Evolutionary conservation across 2,888 invertebrate genomes (phyloP).

Genomic region (Luperina testacea): DNA sequence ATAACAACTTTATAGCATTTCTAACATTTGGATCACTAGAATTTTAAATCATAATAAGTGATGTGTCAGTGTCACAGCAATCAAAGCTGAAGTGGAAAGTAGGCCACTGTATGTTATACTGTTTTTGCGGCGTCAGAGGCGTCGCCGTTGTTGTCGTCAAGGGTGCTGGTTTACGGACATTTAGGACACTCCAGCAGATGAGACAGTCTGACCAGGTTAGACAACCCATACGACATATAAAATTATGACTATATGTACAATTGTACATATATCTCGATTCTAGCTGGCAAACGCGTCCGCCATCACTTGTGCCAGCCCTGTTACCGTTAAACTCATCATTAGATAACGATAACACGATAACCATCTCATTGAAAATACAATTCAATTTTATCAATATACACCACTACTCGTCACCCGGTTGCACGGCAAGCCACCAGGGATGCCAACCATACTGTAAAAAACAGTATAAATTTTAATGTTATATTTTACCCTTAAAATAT

Average conservation of each 20-base stretch:
- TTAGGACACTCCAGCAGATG: background rate
- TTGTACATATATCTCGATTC: background rate
- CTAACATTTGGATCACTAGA: no score
- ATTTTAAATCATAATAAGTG: no score
- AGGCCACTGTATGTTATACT: background rate
- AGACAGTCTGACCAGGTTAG: background rate
- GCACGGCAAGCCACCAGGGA: constrained; percentile 33
- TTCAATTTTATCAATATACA: constrained; percentile 40
- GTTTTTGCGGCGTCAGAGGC: background rate
- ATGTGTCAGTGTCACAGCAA: no score
- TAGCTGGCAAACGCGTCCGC: background rate
- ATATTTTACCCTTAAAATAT: background rate
- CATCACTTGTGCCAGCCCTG: background rate
- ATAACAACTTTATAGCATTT: no score
- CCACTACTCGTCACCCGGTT: constrained; percentile 10
- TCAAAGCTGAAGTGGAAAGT: no score
- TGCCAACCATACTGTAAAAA: background rate
- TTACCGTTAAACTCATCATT: constrained; percentile 23
- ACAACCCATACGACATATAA: background rate
- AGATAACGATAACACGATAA: constrained; percentile 21
- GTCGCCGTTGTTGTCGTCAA: background rate
- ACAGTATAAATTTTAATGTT: background rate
- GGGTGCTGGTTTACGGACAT: background rate
- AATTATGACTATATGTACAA: no score
- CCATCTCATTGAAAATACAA: constrained; percentile 34